phyloP scores from a whole-genome alignment of 2,888 invertebrate species.

The Nipponacmea schrenckii region DNA sequence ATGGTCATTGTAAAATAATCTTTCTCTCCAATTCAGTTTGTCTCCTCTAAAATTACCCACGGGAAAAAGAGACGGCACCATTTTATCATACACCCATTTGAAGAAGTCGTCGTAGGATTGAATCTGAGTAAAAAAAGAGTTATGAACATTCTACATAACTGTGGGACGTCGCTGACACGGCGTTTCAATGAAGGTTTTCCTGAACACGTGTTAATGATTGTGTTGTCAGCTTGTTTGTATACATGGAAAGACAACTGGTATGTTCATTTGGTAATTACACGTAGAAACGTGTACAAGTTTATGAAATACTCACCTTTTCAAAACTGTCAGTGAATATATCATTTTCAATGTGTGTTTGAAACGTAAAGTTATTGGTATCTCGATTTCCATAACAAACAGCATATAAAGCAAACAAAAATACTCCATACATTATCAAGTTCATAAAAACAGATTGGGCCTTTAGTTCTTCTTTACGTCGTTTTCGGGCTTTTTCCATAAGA shows the following conservation, averaged over 20 bases:
- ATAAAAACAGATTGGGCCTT: slow-evolving; percentile 29
- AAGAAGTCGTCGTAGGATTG: slow-evolving; percentile 33
- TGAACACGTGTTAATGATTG: too few species aligned
- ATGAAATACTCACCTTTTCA: slow-evolving; percentile 22
- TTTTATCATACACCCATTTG: slow-evolving; percentile 39
- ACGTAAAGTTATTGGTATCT: slow-evolving; percentile 40
- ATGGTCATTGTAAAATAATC: slow-evolving; percentile 41
- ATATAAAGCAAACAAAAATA: slow-evolving; percentile 48
- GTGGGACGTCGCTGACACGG: too few species aligned
- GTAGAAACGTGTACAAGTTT: too few species aligned
- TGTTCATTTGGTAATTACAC: too few species aligned
- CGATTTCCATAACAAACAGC: slow-evolving; percentile 46
- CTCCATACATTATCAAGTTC: slow-evolving; percentile 32
- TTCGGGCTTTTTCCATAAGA: slow-evolving; percentile 25
- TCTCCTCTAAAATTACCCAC: slow-evolving; percentile 35
- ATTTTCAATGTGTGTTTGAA: slow-evolving; percentile 36
- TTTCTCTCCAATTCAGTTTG: slow-evolving; percentile 36
- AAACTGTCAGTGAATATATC: slow-evolving; percentile 36
- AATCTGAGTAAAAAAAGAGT: slow-evolving; percentile 37
- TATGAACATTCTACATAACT: too few species aligned
- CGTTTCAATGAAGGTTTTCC: too few species aligned
- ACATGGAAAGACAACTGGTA: too few species aligned
- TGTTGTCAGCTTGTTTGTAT: too few species aligned
- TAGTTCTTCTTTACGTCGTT: slow-evolving; percentile 23
- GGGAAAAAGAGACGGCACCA: slow-evolving; percentile 42